phyloP scores from a whole-genome alignment of 2,797 vertebrate genomes.

The Falco cherrug region DNA sequence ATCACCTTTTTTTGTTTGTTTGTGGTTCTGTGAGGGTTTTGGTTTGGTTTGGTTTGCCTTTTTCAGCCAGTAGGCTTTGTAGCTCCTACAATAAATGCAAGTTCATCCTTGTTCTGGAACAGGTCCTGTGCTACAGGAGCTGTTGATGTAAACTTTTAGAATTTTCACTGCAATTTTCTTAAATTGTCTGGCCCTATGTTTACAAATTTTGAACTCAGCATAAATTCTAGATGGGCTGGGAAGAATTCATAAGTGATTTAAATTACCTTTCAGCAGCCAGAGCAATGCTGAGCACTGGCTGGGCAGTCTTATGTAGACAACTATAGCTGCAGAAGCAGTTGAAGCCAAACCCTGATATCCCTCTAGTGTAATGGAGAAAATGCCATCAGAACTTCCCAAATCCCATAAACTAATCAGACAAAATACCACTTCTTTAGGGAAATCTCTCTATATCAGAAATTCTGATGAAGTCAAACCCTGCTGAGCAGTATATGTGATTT shows the following conservation, averaged over 20 bases:
- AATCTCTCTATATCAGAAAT: neutral
- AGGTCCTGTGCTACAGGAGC: neutral
- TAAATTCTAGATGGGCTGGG: neutral
- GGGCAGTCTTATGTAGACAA: neutral
- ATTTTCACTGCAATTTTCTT: neutral
- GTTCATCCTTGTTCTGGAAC: neutral
- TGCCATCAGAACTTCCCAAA: neutral
- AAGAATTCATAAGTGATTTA: neutral
- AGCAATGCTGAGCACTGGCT: neutral
- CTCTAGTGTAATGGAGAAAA: neutral
- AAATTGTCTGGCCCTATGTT: neutral
- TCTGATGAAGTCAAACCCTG: conserved; percentile 2
- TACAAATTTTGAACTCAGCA: neutral
- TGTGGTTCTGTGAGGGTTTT: too few relatives aligned
- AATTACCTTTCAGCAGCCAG: neutral
- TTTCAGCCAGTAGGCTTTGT: neutral
- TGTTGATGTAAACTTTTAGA: neutral
- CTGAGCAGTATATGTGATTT: conserved; percentile 5
- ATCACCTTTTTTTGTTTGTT: too few relatives aligned
- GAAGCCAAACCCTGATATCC: neutral
- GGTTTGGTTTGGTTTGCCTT: neutral
- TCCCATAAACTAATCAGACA: neutral
- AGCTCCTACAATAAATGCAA: neutral
- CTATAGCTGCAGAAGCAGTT: neutral
- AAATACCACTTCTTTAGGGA: neutral